Evolutionary conservation across 1,140 invertebrate species (phyloP), one percentile per base, ranked within the genome.

Genomic region (Trichomalopsis sarcophagae): DNA sequence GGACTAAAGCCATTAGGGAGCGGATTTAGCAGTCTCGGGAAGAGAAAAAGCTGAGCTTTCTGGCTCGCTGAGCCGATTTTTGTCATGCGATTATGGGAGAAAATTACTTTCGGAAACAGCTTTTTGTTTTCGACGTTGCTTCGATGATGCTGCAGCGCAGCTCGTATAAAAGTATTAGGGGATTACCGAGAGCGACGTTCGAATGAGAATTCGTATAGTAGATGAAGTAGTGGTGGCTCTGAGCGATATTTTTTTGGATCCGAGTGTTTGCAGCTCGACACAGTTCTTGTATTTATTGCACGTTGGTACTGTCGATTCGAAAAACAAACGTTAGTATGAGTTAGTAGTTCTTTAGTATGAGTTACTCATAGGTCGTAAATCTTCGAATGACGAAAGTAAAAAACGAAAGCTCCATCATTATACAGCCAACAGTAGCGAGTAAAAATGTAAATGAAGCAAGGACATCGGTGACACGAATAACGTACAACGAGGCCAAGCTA

Each of bases 51-150:
- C 81, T 69, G 55, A 17, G 82, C 66, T 44, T 69, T 66, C 30
- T 40, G 27, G 76, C 6, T 78, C 76, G 76, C 6, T 50, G 30
- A 78, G 21, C 27, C 50, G 47, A 75, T 82, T 82, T 78, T 69
- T 69, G 40, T 69, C 23, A 47, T n/a, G 62, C 40, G 36, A 77
- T 84, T 84, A 78, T 84, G 23, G 55, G n/a, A 23, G 27, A 84
- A 82, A 76, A 27, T 44, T 47, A n/a, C 44, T 76, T 76, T 76
- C 14, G 74, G 80, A 50, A 33, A 73, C 30, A 23, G 40, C 68
- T 5, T 73, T 81, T n/a, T 68, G n/a, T 40, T 66, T 68, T 36
- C 10, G 14, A 50, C 47, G 13, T 14, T 55, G 50, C 14, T 55
- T 55, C 50, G 13, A 55, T 55, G 50, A 14, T 17, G 50, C 1